Percentiles rank a stretch among this genome's conserved stretches.
Conservation (phyloP, 2,113 vertebrate genomes). For the Thunnus thynnus region DNA sequence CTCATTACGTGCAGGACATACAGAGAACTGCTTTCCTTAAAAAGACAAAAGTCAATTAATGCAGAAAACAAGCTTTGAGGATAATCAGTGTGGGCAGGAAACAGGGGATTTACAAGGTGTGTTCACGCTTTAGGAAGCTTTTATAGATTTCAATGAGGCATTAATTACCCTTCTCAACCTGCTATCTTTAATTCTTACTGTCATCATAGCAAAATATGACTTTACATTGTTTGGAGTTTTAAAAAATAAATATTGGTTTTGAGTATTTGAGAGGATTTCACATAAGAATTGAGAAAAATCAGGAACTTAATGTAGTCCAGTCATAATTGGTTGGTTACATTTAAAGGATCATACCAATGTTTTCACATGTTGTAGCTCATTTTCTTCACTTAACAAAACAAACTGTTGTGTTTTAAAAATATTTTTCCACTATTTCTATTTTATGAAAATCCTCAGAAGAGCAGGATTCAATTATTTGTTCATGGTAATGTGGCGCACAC, state of each 20-base stretch:
- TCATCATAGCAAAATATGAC: no score
- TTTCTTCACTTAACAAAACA: not conserved
- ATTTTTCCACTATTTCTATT: no score
- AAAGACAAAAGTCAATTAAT: conserved; percentile 42
- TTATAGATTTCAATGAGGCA: not conserved
- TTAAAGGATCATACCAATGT: not conserved
- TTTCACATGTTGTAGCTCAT: not conserved
- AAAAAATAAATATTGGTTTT: no score
- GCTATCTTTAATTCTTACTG: not conserved
- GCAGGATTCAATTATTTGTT: no score
- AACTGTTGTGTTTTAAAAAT: not conserved
- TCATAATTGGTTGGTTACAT: not conserved
- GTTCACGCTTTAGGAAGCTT: not conserved
- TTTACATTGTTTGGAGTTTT: no score
- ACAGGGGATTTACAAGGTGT: not conserved
- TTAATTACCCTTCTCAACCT: not conserved
- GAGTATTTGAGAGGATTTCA: no score
- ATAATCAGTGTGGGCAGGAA: conserved; percentile 4
- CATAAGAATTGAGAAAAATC: no score
- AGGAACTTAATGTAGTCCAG: no score
- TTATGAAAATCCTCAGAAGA: no score
- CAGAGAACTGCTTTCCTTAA: conserved; percentile 50
- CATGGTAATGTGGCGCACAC: no score
- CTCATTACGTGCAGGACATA: conserved; percentile 67
- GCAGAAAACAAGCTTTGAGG: conserved; percentile 34